These are phyloP conservation scores for Tragelaphus scriptus DNA, from an alignment of 2,113 vertebrate species.

Conservation along the genomic window DNA sequence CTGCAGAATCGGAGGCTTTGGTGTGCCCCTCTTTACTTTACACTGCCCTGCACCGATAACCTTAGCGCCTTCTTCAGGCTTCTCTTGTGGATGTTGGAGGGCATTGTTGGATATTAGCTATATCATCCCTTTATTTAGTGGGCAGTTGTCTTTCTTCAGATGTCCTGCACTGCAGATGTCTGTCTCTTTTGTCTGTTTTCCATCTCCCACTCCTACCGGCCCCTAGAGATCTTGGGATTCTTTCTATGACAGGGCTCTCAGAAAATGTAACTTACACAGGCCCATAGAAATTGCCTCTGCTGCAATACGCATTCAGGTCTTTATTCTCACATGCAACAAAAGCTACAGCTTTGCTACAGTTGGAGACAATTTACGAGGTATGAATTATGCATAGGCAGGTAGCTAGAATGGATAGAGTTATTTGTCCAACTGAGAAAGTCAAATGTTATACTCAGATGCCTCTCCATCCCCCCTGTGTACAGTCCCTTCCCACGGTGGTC, in stretches of 20 bases:
- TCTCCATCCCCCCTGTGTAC: not conserved
- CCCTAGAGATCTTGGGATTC: not conserved
- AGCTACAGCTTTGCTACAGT: not conserved
- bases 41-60: not conserved
- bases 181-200: not conserved
- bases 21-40: not conserved
- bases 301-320: not conserved
- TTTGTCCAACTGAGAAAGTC: not conserved
- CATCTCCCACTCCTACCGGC: not conserved
- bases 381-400: not conserved
- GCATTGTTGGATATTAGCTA: not conserved
- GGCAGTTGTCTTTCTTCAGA: not conserved
- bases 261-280: not conserved
- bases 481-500: not conserved
- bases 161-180: not conserved
- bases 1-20: not conserved
- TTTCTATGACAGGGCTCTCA: not conserved
- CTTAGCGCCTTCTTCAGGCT: not conserved
- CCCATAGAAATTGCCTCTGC: not conserved
- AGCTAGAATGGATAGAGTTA: not conserved
- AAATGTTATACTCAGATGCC: not conserved
- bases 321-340: not conserved
- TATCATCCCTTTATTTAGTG: not conserved
- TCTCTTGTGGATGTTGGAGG: not conserved
- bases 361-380: not conserved